Evolutionary conservation across 1,140 invertebrate genomes (phyloP).

Genomic region (Piezodorus guildinii): DNA sequence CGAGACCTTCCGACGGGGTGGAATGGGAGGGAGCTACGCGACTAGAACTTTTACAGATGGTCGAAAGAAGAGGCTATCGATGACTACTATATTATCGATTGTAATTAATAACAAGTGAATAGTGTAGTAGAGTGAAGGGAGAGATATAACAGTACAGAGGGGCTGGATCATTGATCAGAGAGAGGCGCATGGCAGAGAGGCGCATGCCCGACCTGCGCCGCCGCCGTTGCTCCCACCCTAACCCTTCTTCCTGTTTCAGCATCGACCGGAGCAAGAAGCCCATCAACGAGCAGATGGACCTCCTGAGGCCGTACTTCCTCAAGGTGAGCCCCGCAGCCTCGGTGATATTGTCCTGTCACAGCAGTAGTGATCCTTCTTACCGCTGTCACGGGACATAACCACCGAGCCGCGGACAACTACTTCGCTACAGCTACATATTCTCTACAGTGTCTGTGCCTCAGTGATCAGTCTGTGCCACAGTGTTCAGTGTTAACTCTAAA

Average conservation of each 20-base stretch:
- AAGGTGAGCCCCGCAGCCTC: constrained; percentile 32
- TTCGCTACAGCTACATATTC: too few species aligned
- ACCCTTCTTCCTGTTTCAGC: constrained; percentile 29
- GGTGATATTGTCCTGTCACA: constrained; percentile 89
- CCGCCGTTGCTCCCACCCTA: constrained; percentile 1
- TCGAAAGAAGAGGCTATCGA: too few species aligned
- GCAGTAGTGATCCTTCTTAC: constrained; percentile 69
- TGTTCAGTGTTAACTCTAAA: too few species aligned
- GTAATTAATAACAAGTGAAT: not conserved
- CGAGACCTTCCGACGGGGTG: too few species aligned
- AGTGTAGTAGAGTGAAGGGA: not conserved
- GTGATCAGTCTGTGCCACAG: too few species aligned
- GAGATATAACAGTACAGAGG: constrained; percentile 12
- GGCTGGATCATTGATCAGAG: constrained; percentile 19
- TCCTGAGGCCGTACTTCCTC: constrained; percentile 35
- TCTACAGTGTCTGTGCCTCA: too few species aligned
- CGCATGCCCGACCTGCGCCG: constrained; percentile 16
- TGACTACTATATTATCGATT: too few species aligned
- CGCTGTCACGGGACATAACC: constrained; percentile 79
- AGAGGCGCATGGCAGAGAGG: not conserved
- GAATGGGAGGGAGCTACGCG: too few species aligned
- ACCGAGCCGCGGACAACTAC: constrained; percentile 38
- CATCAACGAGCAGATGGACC: constrained; percentile 33
- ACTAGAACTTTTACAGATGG: too few species aligned
- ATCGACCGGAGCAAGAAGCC: constrained; percentile 24